phyloP scores from a whole-genome alignment of 1,140 invertebrate genomes.

The Lepidurus apus region DNA sequence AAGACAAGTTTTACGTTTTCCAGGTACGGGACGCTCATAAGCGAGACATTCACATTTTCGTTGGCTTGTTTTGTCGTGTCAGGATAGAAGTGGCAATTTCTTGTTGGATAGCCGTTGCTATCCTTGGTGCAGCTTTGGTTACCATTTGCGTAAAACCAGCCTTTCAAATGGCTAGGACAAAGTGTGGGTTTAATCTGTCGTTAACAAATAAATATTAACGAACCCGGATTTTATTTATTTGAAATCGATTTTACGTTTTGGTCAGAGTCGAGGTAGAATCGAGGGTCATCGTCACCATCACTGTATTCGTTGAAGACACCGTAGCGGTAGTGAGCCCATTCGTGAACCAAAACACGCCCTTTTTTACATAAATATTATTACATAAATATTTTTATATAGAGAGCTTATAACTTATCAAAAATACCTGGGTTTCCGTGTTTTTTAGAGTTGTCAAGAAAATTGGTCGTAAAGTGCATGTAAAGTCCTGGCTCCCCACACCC shows the following conservation, averaged over 20 bases:
- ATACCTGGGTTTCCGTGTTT: not conserved
- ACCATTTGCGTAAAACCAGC: not conserved
- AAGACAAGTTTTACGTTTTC: slow-evolving; percentile 6
- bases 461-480: slow-evolving; percentile 42
- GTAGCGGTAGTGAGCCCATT: slow-evolving; percentile 50
- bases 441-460: slow-evolving; percentile 28
- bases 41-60: not conserved
- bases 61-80: not conserved
- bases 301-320: slow-evolving; percentile 50
- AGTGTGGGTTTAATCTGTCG: not conserved
- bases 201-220: too few species aligned
- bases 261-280: slow-evolving; percentile 40
- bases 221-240: too few species aligned
- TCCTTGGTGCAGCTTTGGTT: not conserved
- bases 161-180: slow-evolving; percentile 9
- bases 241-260: too few species aligned
- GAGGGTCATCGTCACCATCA: slow-evolving; percentile 39
- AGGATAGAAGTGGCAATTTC: not conserved
- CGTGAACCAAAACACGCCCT: slow-evolving; percentile 48
- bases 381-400: not conserved
- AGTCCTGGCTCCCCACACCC: slow-evolving; percentile 42
- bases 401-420: not conserved
- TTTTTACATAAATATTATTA: too few species aligned
- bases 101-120: not conserved
- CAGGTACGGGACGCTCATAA: slow-evolving; percentile 12